Conservation (phyloP, 2,113 vertebrate species). For the Anser cygnoides region DNA sequence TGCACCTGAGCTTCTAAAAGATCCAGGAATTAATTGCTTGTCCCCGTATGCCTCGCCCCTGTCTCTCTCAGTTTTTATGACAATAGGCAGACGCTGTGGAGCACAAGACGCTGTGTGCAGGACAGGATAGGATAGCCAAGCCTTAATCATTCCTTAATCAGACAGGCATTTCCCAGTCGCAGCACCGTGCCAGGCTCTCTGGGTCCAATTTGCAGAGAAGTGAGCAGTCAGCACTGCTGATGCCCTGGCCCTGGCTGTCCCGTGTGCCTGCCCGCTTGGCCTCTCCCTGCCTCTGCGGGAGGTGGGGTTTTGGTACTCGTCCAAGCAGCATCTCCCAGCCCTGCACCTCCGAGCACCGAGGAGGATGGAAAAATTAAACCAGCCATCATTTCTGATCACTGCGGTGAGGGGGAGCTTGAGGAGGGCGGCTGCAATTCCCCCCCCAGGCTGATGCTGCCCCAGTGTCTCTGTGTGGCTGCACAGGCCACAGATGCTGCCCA, state of each 20-base stretch:
- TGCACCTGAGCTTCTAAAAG: not conserved
- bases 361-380: not conserved
- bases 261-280: not conserved
- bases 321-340: not conserved
- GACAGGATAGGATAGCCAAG: not conserved
- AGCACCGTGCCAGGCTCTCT: not conserved
- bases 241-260: not conserved
- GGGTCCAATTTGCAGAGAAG: not conserved
- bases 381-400: not conserved
- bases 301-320: not conserved
- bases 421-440: fast-evolving
- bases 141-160: not conserved
- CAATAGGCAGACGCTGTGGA: not conserved
- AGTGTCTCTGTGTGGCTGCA: not conserved
- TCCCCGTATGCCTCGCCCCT: not conserved
- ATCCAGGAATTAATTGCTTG: not conserved
- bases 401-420: not conserved
- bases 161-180: not conserved
- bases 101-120: not conserved
- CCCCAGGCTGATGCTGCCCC: fast-evolving
- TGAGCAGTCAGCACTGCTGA: not conserved
- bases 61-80: not conserved
- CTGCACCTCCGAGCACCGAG: not conserved
- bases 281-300: not conserved
- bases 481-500: not conserved